Evolutionary conservation across 2,888 invertebrate species (phyloP).

Genomic region (Phorcus lineatus): DNA sequence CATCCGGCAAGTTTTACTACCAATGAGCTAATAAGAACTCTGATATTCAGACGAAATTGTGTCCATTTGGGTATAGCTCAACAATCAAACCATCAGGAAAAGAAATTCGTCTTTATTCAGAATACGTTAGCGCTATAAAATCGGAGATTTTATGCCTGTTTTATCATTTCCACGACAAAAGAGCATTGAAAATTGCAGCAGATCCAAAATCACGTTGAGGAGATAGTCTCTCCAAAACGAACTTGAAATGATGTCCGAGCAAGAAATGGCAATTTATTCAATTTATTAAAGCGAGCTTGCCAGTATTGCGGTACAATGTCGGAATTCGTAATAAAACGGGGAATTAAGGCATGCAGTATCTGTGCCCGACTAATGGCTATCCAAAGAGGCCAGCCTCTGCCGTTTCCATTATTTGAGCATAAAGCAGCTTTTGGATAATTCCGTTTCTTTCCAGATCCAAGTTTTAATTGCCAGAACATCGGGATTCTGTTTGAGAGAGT

Average conservation of each 20-base stretch:
- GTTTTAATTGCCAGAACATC: constrained; percentile 25
- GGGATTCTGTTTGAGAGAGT: not conserved
- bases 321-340: constrained; percentile 14
- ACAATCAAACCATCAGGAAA: constrained; percentile 15
- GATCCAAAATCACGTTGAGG: not conserved
- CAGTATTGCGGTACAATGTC: constrained; percentile 9
- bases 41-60: constrained; percentile 18
- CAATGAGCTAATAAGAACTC: constrained; percentile 20
- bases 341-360: constrained; percentile 21
- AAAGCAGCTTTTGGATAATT: constrained; percentile 21
- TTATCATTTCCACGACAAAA: constrained; percentile 16
- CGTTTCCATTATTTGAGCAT: constrained; percentile 18
- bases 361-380: not conserved
- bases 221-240: not conserved
- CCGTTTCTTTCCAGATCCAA: constrained; percentile 13
- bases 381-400: not conserved
- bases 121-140: constrained; percentile 20
- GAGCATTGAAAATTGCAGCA: constrained; percentile 16
- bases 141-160: constrained; percentile 17
- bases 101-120: constrained; percentile 17
- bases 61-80: constrained; percentile 7
- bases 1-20: not conserved
- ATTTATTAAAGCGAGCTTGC: constrained; percentile 4
- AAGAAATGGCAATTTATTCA: constrained; percentile 13
- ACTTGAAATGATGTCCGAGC: constrained; percentile 6